phyloP scores from a whole-genome alignment of 2,797 vertebrate genomes.

The Crypturellus tataupa region DNA sequence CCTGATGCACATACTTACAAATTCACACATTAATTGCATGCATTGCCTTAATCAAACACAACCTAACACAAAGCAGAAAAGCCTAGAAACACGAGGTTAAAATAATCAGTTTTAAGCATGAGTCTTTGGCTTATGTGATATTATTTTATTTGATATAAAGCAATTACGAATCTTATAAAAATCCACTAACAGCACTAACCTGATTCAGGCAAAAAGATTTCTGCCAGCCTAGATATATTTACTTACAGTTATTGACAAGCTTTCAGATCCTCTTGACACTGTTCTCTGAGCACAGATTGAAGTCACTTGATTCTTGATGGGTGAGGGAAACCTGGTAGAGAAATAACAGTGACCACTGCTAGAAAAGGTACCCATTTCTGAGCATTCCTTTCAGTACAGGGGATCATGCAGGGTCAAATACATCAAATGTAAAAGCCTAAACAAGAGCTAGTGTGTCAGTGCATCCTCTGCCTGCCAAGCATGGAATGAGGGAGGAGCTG shows the following conservation, averaged over 20 bases:
- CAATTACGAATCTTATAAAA: not conserved
- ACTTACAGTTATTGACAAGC: conserved; percentile 76
- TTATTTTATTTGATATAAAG: not conserved
- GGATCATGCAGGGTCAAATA: not conserved
- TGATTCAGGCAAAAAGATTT: not conserved
- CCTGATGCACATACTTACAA: not conserved
- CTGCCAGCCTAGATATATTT: not conserved
- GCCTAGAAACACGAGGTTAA: not conserved
- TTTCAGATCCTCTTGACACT: conserved; percentile 50
- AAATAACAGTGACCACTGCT: conserved; percentile 39
- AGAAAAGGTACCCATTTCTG: not conserved
- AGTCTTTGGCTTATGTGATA: not conserved
- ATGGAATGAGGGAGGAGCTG: accelerated
- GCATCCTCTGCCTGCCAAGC: not conserved
- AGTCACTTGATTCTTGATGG: conserved; percentile 45
- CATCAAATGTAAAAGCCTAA: not conserved
- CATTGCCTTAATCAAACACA: not conserved
- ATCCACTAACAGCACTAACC: not conserved
- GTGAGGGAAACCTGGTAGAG: conserved; percentile 68
- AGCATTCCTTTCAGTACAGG: not conserved
- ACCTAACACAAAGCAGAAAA: not conserved
- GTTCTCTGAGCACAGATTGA: conserved; percentile 49
- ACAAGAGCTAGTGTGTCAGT: not conserved
- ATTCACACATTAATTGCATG: not conserved
- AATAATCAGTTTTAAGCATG: not conserved